Evolutionary conservation across 2,888 invertebrate species (phyloP).

Genomic region (Acronicta leporina): DNA sequence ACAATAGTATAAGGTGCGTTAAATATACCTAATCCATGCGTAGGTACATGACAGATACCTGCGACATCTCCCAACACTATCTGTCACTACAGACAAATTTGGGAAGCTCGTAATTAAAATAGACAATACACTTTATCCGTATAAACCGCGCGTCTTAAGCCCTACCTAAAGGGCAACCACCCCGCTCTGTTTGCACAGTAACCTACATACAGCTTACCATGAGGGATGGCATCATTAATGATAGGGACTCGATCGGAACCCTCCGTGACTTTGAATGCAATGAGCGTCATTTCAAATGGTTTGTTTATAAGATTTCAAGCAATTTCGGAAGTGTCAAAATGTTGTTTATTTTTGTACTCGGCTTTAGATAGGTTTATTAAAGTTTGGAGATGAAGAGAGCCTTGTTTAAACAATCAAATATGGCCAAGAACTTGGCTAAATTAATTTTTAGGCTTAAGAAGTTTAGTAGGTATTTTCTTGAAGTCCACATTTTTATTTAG

Average conservation of each 20-base stretch:
- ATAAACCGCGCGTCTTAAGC: slow-evolving; percentile 62
- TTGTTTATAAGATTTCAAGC: slow-evolving; percentile 69
- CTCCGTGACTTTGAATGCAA: slow-evolving; percentile 86
- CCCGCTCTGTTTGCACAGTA: slow-evolving; percentile 87
- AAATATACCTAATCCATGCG: too few relatives aligned
- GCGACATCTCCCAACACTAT: background rate
- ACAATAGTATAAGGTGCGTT: too few relatives aligned
- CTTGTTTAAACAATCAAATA: too few relatives aligned
- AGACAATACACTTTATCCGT: slow-evolving; percentile 66
- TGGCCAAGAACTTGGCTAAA: too few relatives aligned
- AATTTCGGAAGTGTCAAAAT: slow-evolving; percentile 48
- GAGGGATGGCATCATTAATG: slow-evolving; percentile 87
- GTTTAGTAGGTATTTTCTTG: too few relatives aligned
- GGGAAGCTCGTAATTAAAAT: slow-evolving; percentile 63
- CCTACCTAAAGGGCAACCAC: slow-evolving; percentile 73
- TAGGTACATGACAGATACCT: background rate
- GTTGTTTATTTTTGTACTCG: slow-evolving; percentile 19
- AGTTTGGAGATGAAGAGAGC: background rate
- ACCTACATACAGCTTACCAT: slow-evolving; percentile 84
- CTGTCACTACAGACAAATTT: slow-evolving; percentile 35
- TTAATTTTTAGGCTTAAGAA: too few relatives aligned
- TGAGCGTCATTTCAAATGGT: slow-evolving; percentile 71
- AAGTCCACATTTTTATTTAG: too few relatives aligned
- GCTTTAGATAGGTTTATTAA: slow-evolving; percentile 6
- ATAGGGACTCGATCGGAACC: slow-evolving; percentile 83